These are phyloP conservation scores for Imbricaverruca yamaguchii DNA, from an alignment of 2,888 invertebrate species.

Conservation along the genomic window DNA sequence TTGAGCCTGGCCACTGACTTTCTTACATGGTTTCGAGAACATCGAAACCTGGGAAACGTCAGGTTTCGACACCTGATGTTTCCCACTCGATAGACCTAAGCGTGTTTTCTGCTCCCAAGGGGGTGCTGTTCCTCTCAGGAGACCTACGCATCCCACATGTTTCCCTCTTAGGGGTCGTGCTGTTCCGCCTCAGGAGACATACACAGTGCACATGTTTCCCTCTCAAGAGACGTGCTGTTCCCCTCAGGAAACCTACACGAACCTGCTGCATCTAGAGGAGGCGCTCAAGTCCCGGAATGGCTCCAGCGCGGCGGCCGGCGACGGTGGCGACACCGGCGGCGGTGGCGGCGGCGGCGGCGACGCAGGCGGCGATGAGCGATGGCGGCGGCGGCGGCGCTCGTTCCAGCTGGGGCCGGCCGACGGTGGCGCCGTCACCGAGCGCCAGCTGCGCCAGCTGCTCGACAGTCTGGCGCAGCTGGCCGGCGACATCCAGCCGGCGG, in stretches of 20 bases:
- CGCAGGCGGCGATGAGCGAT: neutral
- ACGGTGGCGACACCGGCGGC: neutral
- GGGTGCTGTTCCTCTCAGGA: too few relatives aligned
- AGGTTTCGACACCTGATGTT: too few relatives aligned
- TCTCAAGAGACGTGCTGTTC: too few relatives aligned
- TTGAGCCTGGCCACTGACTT: too few relatives aligned
- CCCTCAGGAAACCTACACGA: constrained; percentile 7
- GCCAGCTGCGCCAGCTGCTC: constrained; percentile 28
- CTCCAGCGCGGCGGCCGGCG: neutral
- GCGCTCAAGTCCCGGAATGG: neutral
- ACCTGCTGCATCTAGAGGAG: neutral
- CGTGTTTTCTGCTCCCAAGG: too few relatives aligned
- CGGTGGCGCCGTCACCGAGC: constrained; percentile 24
- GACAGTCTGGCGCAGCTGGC: constrained; percentile 27
- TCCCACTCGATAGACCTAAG: too few relatives aligned
- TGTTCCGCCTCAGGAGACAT: too few relatives aligned
- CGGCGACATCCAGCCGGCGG: neutral
- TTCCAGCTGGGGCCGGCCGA: constrained; percentile 7
- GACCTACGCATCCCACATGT: too few relatives aligned
- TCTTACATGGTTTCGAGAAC: too few relatives aligned
- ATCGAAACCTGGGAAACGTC: too few relatives aligned
- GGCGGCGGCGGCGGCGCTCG: neutral
- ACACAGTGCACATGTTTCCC: too few relatives aligned
- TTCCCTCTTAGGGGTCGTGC: too few relatives aligned
- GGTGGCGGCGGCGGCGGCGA: neutral